Conservation (phyloP, 2,797 vertebrate species). For the Ctenopoma kingsleyae region DNA sequence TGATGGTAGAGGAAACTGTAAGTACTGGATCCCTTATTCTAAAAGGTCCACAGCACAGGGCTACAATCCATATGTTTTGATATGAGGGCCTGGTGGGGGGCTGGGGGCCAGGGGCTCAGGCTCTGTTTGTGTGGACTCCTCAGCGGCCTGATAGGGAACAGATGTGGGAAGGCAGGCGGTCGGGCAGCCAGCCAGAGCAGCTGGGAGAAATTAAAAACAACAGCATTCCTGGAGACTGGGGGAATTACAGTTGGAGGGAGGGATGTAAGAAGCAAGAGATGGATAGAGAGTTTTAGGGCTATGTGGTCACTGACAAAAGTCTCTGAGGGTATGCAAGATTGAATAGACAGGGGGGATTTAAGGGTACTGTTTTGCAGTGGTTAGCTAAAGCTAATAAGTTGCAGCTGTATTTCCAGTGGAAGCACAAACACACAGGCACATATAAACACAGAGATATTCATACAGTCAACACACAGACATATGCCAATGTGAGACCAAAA, state of each 20-base stretch:
- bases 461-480: constrained; percentile 33
- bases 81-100: constrained; percentile 85
- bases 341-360: constrained; percentile 71
- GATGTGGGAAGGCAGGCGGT: constrained; percentile 92
- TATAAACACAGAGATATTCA: constrained; percentile 28
- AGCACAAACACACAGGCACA: constrained; percentile 36
- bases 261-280: constrained; percentile 62
- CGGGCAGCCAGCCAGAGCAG: constrained; percentile 87
- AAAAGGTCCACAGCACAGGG: constrained; percentile 71
- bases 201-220: constrained; percentile 93
- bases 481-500: constrained; percentile 39
- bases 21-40: constrained; percentile 46
- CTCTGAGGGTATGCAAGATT: constrained; percentile 70
- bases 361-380: constrained; percentile 72
- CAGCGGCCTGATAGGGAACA: constrained; percentile 89
- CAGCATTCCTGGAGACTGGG: constrained; percentile 89
- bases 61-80: constrained; percentile 88
- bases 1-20: constrained; percentile 24
- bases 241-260: constrained; percentile 85
- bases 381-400: constrained; percentile 77
- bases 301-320: constrained; percentile 78
- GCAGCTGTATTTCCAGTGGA: constrained; percentile 75
- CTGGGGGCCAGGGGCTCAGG: constrained; percentile 68
- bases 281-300: constrained; percentile 78
- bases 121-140: constrained; percentile 87